Evolutionary conservation across 2,113 vertebrate species (phyloP).

Genomic region (Cinclus cinclus): DNA sequence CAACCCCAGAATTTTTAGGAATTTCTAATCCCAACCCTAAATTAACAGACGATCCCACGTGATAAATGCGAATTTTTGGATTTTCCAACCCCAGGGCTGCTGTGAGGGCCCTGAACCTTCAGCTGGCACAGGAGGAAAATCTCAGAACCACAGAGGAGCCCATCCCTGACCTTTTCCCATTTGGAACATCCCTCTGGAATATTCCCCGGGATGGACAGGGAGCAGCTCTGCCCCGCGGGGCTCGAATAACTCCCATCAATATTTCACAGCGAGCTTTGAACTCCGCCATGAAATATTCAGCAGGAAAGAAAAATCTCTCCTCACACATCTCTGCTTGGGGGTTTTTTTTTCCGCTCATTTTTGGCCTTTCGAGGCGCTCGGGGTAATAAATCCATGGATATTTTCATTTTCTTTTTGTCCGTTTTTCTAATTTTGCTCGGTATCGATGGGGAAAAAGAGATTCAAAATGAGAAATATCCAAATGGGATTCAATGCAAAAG

Average conservation of each 20-base stretch:
- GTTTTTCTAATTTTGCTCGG: neutral
- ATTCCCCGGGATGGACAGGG: neutral
- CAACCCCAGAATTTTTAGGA: too few relatives aligned
- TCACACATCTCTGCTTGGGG: accelerated
- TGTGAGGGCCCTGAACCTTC: neutral
- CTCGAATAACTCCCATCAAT: slow-evolving; percentile 7
- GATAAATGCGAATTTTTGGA: neutral
- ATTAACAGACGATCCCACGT: accelerated
- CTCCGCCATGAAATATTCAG: slow-evolving; percentile 52
- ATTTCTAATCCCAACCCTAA: too few relatives aligned
- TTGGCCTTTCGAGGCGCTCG: accelerated
- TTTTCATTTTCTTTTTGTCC: neutral
- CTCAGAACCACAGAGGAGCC: too few relatives aligned
- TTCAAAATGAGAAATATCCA: neutral
- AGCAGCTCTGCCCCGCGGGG: neutral
- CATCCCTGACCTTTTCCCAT: neutral
- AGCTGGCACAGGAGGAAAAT: neutral
- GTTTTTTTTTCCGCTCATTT: too few relatives aligned
- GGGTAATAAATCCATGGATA: neutral
- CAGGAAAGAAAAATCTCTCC: neutral
- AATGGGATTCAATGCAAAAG: neutral
- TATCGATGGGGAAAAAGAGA: neutral
- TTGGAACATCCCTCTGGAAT: too few relatives aligned
- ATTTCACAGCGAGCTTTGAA: neutral
- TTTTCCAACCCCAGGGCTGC: accelerated